phyloP scores from a whole-genome alignment of 2,113 vertebrate species.

The Pygoscelis antarcticus region DNA sequence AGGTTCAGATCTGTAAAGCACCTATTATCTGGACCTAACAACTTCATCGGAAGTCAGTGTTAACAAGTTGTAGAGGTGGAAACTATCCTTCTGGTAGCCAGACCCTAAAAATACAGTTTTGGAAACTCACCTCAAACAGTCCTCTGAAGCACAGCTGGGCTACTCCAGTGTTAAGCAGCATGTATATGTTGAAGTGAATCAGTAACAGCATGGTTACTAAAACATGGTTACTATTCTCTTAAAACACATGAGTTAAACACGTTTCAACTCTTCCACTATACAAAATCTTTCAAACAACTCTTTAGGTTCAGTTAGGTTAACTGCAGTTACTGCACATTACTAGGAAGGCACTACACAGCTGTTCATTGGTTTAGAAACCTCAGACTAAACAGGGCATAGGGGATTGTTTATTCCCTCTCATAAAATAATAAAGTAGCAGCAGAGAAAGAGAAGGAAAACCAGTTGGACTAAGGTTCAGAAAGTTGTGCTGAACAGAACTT shows the following conservation, averaged over 20 bases:
- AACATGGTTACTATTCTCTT: accelerated
- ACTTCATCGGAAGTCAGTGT: accelerated
- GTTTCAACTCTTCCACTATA: not conserved
- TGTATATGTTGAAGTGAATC: not conserved
- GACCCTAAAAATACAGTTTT: not conserved
- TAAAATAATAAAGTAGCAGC: not conserved
- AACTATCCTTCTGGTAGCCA: accelerated
- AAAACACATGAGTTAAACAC: not conserved
- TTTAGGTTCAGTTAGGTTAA: not conserved
- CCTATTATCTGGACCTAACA: accelerated
- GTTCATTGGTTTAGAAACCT: not conserved
- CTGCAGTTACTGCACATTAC: not conserved
- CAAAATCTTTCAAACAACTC: no score
- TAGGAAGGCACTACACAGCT: no score
- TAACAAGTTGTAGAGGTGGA: not conserved
- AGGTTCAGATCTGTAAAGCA: accelerated
- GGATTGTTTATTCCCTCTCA: not conserved
- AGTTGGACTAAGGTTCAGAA: not conserved
- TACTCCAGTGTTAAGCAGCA: not conserved
- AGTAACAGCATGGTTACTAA: not conserved
- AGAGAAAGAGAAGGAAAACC: not conserved
- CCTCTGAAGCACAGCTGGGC: accelerated
- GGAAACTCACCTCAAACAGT: not conserved
- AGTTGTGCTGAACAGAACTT: not conserved
- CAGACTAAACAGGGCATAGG: not conserved